A percentile compares a stretch with the other conserved stretches of the same genome.
These are phyloP conservation scores for Lasioglossum marginatum DNA, from an alignment of 2,888 invertebrate genomes.

Conservation along the genomic window DNA sequence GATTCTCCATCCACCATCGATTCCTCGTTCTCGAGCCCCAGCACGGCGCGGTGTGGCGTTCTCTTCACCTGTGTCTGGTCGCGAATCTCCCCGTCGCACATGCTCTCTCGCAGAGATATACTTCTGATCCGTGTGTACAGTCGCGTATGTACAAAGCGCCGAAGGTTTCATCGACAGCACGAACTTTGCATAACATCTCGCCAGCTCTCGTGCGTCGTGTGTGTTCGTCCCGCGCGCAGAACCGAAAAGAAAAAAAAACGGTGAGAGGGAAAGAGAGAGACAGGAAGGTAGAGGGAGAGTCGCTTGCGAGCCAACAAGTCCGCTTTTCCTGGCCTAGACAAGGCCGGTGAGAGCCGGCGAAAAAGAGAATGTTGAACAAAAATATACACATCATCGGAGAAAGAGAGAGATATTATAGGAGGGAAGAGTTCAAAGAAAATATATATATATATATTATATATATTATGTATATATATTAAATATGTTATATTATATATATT, in stretches of 20 bases:
- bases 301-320: conserved; percentile 39
- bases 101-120: not conserved
- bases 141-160: conserved; percentile 9
- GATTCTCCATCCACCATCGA: conserved; percentile 50
- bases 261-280: conserved; percentile 36
- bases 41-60: not conserved
- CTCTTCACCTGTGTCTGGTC: not conserved
- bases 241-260: conserved; percentile 28
- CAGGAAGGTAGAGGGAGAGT: conserved; percentile 22
- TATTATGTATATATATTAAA: not conserved
- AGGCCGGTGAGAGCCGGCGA: conserved; percentile 34
- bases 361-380: conserved; percentile 25
- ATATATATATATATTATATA: not conserved
- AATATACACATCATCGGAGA: conserved; percentile 25
- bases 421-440: conserved; percentile 28
- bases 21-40: conserved; percentile 14
- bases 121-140: not conserved
- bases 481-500: conserved; percentile 5
- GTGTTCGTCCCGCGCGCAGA: conserved; percentile 18
- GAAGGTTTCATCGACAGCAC: conserved; percentile 46
- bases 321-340: conserved; percentile 42
- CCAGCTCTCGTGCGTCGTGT: conserved; percentile 53
- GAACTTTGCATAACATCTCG: conserved; percentile 60
- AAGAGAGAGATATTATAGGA: conserved; percentile 44
- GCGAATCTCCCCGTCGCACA: not conserved